These are phyloP conservation scores for Brachycybe producta DNA, from an alignment of 2,888 invertebrate species.

Conservation along the genomic window DNA sequence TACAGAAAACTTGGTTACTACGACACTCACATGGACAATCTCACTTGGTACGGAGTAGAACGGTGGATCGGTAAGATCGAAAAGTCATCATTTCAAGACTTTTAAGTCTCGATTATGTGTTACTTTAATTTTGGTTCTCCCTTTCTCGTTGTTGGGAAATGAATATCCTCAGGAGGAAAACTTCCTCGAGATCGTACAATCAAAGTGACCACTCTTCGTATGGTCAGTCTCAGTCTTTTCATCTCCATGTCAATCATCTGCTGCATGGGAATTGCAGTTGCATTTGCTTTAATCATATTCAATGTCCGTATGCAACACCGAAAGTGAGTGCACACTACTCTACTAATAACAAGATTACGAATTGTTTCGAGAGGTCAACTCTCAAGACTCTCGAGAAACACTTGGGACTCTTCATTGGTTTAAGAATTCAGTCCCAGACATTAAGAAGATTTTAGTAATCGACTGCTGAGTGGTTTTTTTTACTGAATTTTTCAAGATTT, in stretches of 20 bases:
- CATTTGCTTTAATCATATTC: slow-evolving; percentile 74
- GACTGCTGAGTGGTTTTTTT: no score
- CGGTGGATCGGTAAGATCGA: slow-evolving; percentile 65
- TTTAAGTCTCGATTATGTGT: background rate
- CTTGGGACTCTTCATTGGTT: no score
- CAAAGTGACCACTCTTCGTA: slow-evolving; percentile 62
- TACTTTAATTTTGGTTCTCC: background rate
- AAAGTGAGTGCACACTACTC: slow-evolving; percentile 52
- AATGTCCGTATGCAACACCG: slow-evolving; percentile 83
- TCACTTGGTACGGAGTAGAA: slow-evolving; percentile 84
- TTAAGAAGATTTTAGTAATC: no score
- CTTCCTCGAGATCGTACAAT: slow-evolving; percentile 91
- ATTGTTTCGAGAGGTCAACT: no score
- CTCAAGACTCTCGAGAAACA: no score
- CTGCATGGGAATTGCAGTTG: slow-evolving; percentile 71
- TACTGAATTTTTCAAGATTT: no score
- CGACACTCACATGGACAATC: slow-evolving; percentile 86
- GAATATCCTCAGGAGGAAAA: slow-evolving; percentile 54
- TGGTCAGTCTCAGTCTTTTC: slow-evolving; percentile 74
- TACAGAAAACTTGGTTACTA: slow-evolving; percentile 91
- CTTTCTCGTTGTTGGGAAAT: no score
- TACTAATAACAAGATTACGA: no score
- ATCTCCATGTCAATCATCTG: slow-evolving; percentile 87
- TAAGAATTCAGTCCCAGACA: no score
- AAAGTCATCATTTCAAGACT: background rate